Percentiles rank a stretch among this genome's conserved stretches.
phyloP scores from a whole-genome alignment of 2,888 invertebrate species.

The Oegoconia quadripuncta region DNA sequence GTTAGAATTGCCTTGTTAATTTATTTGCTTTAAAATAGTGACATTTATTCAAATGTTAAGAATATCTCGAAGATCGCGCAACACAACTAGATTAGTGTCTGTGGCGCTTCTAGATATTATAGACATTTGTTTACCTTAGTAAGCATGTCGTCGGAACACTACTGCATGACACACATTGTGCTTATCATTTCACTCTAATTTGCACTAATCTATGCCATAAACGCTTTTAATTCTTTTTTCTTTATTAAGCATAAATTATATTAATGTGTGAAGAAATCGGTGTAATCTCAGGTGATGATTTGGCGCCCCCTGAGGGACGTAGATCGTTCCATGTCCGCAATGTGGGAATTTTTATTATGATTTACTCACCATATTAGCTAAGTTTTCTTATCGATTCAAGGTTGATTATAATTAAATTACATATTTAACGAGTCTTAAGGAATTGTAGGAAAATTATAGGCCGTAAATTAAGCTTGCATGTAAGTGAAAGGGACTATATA shows the following conservation, averaged over 20 bases:
- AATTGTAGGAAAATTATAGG: neutral
- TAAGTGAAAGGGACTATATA: conserved; percentile 24
- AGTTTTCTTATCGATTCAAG: no score
- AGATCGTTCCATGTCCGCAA: conserved; percentile 46
- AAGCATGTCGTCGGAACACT: conserved; percentile 36
- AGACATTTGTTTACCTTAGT: conserved; percentile 20
- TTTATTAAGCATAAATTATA: conserved; percentile 45
- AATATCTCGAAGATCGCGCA: conserved; percentile 16
- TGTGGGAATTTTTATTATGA: conserved; percentile 4
- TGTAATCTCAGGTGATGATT: conserved; percentile 64
- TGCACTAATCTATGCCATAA: conserved; percentile 49
- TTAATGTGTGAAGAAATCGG: conserved; percentile 68
- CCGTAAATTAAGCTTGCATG: conserved; percentile 36
- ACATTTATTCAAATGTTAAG: no score
- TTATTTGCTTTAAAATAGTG: conserved; percentile 3
- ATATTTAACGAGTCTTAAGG: neutral
- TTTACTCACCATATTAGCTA: no score
- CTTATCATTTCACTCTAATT: conserved; percentile 52
- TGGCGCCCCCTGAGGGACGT: conserved; percentile 72
- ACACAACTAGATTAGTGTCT: conserved; percentile 1
- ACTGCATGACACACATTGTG: conserved; percentile 49
- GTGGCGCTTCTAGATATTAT: conserved; percentile 28
- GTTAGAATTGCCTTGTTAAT: neutral
- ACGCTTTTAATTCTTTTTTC: conserved; percentile 48
- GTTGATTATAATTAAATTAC: no score